Percentiles rank a stretch among this genome's conserved stretches.
phyloP scores from a whole-genome alignment of 2,888 invertebrate genomes.

The Ophraella communa region DNA sequence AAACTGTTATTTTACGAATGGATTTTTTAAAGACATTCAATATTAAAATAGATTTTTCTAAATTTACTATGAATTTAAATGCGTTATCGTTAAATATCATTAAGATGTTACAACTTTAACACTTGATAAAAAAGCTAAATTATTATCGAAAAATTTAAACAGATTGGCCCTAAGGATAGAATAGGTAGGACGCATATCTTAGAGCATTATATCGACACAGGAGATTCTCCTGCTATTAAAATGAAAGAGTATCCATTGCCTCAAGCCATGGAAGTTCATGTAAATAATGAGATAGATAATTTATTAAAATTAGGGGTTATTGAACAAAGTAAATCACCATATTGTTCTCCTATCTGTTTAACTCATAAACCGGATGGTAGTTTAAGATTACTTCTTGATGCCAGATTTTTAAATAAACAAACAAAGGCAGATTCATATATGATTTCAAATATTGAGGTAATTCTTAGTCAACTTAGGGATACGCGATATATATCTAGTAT shows the following conservation, averaged over 20 bases:
- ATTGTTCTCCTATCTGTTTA: constrained; percentile 44
- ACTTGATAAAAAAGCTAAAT: background rate
- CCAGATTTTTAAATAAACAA: constrained; percentile 46
- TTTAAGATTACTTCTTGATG: constrained; percentile 46
- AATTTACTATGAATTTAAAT: background rate
- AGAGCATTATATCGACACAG: constrained; percentile 24
- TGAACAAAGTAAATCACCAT: constrained; percentile 43
- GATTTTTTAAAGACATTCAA: constrained; percentile 16
- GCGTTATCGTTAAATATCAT: constrained; percentile 10
- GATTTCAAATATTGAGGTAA: constrained; percentile 44
- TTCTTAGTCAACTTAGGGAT: constrained; percentile 44
- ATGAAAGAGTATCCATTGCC: constrained; percentile 27
- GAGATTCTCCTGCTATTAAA: constrained; percentile 10
- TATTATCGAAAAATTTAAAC: constrained; percentile 1
- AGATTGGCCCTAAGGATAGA: constrained; percentile 7
- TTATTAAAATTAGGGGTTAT: constrained; percentile 36
- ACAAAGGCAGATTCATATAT: constrained; percentile 49
- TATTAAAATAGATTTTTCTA: constrained; percentile 7
- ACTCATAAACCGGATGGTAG: constrained; percentile 41
- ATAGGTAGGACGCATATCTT: constrained; percentile 20
- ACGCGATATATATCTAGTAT: constrained; percentile 48
- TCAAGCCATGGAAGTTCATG: constrained; percentile 25
- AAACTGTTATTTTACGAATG: no score
- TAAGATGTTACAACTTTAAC: constrained; percentile 14
- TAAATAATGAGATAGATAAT: constrained; percentile 24